Base-by-base conservation (phyloP, 2,888 invertebrate genomes). In the Aethes cnicana region DNA sequence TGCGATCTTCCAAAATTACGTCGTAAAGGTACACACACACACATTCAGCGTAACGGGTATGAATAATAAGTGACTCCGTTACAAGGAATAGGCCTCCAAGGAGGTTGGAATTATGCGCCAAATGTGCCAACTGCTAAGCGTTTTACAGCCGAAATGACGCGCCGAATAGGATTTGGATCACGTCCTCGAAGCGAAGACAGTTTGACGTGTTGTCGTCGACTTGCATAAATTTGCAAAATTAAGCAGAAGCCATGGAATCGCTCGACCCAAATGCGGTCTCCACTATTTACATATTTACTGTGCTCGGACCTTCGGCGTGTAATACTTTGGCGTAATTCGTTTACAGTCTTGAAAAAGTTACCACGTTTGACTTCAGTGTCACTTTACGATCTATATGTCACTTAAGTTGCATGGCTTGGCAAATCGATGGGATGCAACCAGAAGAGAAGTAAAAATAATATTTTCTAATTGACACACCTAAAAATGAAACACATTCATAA, bases 151-250 rank as follows among this genome's bases (percentile, higher is more conserved):
- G 72, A 75, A 82, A 83, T 79, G 84, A 81, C 77, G 80, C 79
- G 67, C 68, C 59, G 77, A 85, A 86, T 85, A 77, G 84, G 81
- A 87, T 87, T 86, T 84, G 79, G 83, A 87, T 87, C 85, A 84
- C 85, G 83, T 85, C 71, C 74, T 78, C 74, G 54, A 64, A 72
- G 74, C 69, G 77, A 79, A 85, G 84, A 80, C 84, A 84, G 84
- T 82, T 82, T 85, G 86, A 84, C 83, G 81, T 82, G 84, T 77
- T 80, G 84, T 77, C 80, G 77, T 73, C 79, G 80, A 77, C 81
- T 88, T 84, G 87, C 87, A 88, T 88, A 88, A 84, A 87, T 88
- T 88, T 87, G 83, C 87, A 86, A 84, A 82, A 84, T 82, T 84
- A 87, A 87, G 71, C 74, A 73, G 78, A 62, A 63, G 68, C 74